Base-by-base conservation (phyloP, 1,140 invertebrate species). In the Lordiphosa collinella region DNA sequence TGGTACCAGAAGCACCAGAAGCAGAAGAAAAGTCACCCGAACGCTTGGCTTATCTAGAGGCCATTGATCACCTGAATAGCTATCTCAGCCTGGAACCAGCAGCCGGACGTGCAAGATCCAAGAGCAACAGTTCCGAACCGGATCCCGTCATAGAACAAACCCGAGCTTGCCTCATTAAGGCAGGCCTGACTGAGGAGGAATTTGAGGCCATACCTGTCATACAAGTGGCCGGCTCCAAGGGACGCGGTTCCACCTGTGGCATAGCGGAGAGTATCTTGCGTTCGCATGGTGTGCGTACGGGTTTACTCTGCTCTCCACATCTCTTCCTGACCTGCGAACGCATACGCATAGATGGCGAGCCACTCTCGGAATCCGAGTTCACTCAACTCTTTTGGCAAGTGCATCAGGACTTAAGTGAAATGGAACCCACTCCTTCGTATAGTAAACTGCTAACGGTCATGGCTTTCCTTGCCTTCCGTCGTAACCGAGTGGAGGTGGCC, bases 281-380 rank as follows among this genome's bases (percentile, higher is more conserved):
- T 0, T 85, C 93, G 1, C 93, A 96, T 86, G 97, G 97, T 3
- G 95, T 93, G 67, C 94, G 91, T 73, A 99, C 98, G 0, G 99
- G 98, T 1, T 96, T 99, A 65, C 99, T 93, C 87, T 96, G 95
- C 36, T 99, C 98, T 0, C 99, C 98, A 1, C 99, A 99, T 90
- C 89, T 99, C 6, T 91, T 99, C 1, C 92, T 94, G 22, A 96
- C 97, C 0, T 91, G 94, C n/a, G 98, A 99, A 89, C 90, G 99
- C 43, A 97, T 99, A 57, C 91, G 94, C 47, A 93, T 99, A n/a
- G 93, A 97, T 90, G 98, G 98, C 0, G 68, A 90, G 34, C 93
- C 96, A 0, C 90, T 99, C 25, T 90, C 90, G 2, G 91, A 95
- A 69, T 89, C 92, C 0, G 78, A 91, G 54, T 99, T 99, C 90